A percentile compares a stretch with the other conserved stretches of the same genome.
Conservation (phyloP, 2,797 vertebrate genomes). For the Lates japonicus region DNA sequence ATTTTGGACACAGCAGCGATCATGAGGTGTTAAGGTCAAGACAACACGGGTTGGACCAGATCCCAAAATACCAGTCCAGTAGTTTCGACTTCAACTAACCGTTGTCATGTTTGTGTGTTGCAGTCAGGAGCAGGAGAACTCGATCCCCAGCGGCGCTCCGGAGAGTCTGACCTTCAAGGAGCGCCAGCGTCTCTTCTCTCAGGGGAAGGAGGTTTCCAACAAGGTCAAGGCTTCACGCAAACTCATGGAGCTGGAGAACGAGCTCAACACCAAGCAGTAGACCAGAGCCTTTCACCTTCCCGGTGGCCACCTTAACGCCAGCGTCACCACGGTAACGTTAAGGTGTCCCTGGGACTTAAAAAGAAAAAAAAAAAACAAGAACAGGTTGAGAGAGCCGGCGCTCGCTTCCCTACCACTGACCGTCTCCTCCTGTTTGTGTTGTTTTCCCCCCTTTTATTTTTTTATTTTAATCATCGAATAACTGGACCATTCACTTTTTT, state of each 20-base stretch:
- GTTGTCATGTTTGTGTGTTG: conserved; percentile 3
- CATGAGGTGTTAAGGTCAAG: too few species aligned
- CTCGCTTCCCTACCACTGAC: conserved; percentile 74
- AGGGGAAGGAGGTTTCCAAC: conserved; percentile 97
- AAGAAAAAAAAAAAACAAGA: background rate
- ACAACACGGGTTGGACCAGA: too few species aligned
- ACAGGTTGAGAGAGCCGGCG: conserved; percentile 47
- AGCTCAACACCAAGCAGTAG: conserved; percentile 95
- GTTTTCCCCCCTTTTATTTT: conserved; percentile 40
- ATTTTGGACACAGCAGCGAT: too few species aligned
- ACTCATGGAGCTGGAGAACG: conserved; percentile 98
- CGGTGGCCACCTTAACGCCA: conserved; percentile 49
- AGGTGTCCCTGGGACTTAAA: conserved; percentile 56
- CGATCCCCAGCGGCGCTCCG: conserved; percentile 87
- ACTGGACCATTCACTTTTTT: conserved; percentile 85
- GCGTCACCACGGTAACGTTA: conserved; percentile 20
- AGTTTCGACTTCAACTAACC: background rate
- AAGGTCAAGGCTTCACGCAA: conserved; percentile 99
- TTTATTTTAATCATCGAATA: conserved; percentile 81
- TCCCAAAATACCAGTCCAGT: too few species aligned
- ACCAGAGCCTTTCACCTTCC: conserved; percentile 72
- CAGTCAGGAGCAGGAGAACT: conserved; percentile 92
- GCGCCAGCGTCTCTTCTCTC: conserved; percentile 98
- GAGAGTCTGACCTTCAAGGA: conserved; percentile 97
- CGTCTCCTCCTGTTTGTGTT: conserved; percentile 60